These are phyloP conservation scores for Laspeyria flexula DNA, from an alignment of 2,888 invertebrate genomes.

Conservation along the genomic window DNA sequence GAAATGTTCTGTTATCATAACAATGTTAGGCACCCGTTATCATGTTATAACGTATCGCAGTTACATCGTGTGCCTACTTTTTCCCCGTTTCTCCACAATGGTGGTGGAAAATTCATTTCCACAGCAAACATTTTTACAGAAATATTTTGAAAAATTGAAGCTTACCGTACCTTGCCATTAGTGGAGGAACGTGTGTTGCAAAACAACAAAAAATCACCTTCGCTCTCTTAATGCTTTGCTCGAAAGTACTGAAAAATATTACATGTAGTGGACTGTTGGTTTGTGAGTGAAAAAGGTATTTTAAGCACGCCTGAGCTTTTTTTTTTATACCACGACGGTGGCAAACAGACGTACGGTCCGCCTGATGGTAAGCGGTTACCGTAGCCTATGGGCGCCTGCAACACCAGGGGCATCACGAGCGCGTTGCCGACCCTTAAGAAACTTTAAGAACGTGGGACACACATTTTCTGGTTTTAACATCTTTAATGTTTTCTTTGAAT, in stretches of 20 bases:
- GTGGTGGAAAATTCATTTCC: slow-evolving; percentile 24
- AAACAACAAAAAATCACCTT: slow-evolving; percentile 2
- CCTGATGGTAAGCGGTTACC: too few species aligned
- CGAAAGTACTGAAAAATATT: slow-evolving; percentile 6
- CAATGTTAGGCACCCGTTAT: too few species aligned
- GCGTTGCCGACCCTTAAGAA: too few species aligned
- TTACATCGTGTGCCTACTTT: slow-evolving; percentile 30
- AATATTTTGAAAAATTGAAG: slow-evolving; percentile 20
- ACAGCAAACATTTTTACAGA: slow-evolving; percentile 16
- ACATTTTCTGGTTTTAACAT: too few species aligned
- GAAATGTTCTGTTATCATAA: slow-evolving; percentile 17
- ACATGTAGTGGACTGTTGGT: neutral
- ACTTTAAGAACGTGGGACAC: too few species aligned
- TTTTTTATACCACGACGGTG: too few species aligned
- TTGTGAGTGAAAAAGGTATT: slow-evolving; percentile 1
- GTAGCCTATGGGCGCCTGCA: too few species aligned
- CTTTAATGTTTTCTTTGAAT: too few species aligned
- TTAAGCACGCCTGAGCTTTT: slow-evolving; percentile 1
- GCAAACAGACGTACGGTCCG: too few species aligned
- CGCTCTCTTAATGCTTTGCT: slow-evolving; percentile 2
- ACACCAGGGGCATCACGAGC: too few species aligned
- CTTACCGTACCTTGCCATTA: slow-evolving; percentile 27
- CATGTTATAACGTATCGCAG: too few species aligned
- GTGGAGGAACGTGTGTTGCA: slow-evolving; percentile 9
- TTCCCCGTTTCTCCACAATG: slow-evolving; percentile 22